These are phyloP conservation scores for Timema podura DNA, from an alignment of 2,888 invertebrate genomes.

Conservation along the genomic window DNA sequence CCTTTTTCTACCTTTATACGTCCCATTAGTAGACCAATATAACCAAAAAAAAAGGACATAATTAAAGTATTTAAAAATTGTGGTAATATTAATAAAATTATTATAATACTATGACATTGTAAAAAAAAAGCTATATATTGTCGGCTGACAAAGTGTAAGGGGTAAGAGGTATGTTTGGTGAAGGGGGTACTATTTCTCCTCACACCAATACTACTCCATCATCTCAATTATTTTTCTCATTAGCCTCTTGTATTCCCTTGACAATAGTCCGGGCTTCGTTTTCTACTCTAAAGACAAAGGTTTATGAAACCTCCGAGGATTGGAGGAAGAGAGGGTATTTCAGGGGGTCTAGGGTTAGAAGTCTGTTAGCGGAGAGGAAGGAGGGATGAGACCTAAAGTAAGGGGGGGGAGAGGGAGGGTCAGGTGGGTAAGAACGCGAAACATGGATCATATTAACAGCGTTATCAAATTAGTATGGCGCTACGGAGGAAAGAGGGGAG, in stretches of 20 bases:
- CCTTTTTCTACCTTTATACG: too few species aligned
- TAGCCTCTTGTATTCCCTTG: conserved; percentile 12
- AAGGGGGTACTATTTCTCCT: too few species aligned
- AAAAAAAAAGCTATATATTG: too few species aligned
- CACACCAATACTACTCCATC: background rate
- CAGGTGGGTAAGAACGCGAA: conserved; percentile 13
- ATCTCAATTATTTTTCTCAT: conserved; percentile 16
- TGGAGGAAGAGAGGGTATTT: too few species aligned
- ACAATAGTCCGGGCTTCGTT: background rate
- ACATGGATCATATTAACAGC: conserved; percentile 27
- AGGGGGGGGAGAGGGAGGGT: background rate
- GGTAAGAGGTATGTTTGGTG: too few species aligned
- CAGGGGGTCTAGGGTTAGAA: background rate
- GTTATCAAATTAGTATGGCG: conserved; percentile 25
- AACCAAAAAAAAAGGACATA: too few species aligned
- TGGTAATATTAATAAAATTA: too few species aligned
- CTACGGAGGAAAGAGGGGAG: background rate
- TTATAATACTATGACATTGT: too few species aligned
- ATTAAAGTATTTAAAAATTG: too few species aligned
- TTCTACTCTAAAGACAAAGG: conserved; percentile 22
- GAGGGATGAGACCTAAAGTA: background rate
- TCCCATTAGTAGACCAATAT: too few species aligned
- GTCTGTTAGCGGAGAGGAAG: background rate
- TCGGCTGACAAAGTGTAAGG: too few species aligned
- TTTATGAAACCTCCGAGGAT: conserved; percentile 19